Base-by-base conservation (phyloP, 2,797 vertebrate species). In the Peromyscus melanophrys region DNA sequence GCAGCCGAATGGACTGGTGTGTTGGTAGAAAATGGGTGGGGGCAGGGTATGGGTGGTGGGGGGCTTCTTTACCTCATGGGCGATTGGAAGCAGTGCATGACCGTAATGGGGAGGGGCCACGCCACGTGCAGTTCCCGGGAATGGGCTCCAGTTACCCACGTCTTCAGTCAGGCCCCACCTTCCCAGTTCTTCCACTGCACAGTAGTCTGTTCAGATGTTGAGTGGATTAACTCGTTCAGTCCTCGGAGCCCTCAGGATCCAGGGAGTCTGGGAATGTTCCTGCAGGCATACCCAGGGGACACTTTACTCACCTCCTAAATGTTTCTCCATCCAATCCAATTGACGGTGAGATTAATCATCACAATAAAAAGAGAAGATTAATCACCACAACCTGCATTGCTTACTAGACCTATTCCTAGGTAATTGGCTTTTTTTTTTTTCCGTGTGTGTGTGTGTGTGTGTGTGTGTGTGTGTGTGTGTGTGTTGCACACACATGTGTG, bases 321-420 rank as follows among this genome's bases (percentile, higher is more conserved):
- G 25, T 57, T 71, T 73, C 85, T 88, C 49, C 40, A 12, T n/a
- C 84, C 83, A 65, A n/a, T 84, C 84, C 52, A 29, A 37, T 37
- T 88, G 67, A 57, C 67, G 57, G 7, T 69, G 65, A 73, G 49
- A 88, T 88, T 73, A 73, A 57, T 73, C 49, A 40, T 57, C n/a
- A 12, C 85, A 88, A 57, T 40, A 87, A 71, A 71, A 69, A 71
- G 46, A 57, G 67, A n/a, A 57, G 67, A n/a, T 87, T 71, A 71
- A 87, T 29, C 65, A 65, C 49, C 46, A 25, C 34, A 69, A 21
- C 52, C 43, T 78, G 55, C 19, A 40, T 69, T 49, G 59, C 61
- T 90, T 49, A 25, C 37, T 85, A 29, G 81, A 78, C 40, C 78
- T 59, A 49, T 69, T 49, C 23, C 49, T 78, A 49, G 49, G 25